Evolutionary conservation across 2,797 vertebrate species (phyloP), one percentile per base, ranked within the genome.

Genomic region (Eulemur mongoz): DNA sequence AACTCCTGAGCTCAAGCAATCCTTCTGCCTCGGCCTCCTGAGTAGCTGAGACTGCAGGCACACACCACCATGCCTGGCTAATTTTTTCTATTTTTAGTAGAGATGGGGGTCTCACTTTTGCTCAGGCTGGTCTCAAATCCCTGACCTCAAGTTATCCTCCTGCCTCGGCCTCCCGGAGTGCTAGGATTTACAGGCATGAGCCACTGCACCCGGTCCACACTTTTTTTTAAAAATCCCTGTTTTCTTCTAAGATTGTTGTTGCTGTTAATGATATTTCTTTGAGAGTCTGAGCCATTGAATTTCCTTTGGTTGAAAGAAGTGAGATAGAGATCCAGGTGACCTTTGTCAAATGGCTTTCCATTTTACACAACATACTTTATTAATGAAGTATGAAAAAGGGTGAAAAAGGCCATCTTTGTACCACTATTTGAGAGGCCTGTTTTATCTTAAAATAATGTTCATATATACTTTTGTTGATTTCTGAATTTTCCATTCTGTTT

Each of bases 301-400:
- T 92, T 81, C 11, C 40, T 85, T 93, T 57, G 69, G 6, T 67
- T 76, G 40, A 80, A 94, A 84, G 87, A 94, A 94, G 32, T 76
- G 18, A 90, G 25, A 20, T 72, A 52, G 18, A 83, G 35, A 70
- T 59, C 0, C 59, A 52, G 40, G n/a, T 52, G 48, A 45, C 6
- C n/a, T 91, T 88, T 84, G 50, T 76, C 65, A 81, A 90, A 84
- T 35, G 57, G 2, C 45, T 94, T 86, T 61, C 59, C 43, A 57
- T 83, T 65, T 95, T 87, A 72, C 20, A 61, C 54, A 84, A 52
- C 22, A 35, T 61, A 73, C 3, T 85, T 79, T 70, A 75, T n/a
- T 75, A 35, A 87, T 86, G 89, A 91, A 65, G 30, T 45, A 43
- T 43, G 45, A 54, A 48, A 38, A 85, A 35, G 30, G 12, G 17